Base-by-base conservation (phyloP, 53 echinoderm and acorn worm species). In the Temnopleurus reevesii region DNA sequence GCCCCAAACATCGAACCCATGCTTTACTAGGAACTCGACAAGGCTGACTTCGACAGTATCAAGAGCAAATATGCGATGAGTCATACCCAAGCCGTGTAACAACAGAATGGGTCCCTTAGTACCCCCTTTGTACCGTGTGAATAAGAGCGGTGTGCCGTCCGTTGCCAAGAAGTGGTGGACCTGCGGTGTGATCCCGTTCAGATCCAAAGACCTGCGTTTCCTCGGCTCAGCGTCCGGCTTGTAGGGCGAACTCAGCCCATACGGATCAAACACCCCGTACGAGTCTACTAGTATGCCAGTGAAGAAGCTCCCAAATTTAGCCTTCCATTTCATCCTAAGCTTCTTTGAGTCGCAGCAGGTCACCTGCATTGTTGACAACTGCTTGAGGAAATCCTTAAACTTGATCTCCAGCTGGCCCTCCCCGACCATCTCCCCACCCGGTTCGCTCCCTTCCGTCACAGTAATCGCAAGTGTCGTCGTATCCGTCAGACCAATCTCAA, bases 251-350 rank as follows among this genome's bases (percentile, higher is more conserved):
- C 71, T 66, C 51, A 87, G 51, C 5, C 88, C 88, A 36, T 87
- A 51, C 7, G 88, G 88, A 66, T 51, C 47, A 26, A 87, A 87
- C 3, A 87, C 53, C 49, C 94, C 94, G 54, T 91, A 94, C 24
- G 91, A 89, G 27, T 91, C 94, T 65, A 91, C 87, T 59, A 94
- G 35, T 29, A 84, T 64, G 21, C 94, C 94, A 0, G 94, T 91
- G 65, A 94, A 94, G 90, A 94, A 94, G 18, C 77, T 90, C 4
- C 94, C 94, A 27, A 94, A 94, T 76, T 85, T 91, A 8, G 90
- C 86, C 47, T 90, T 91, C 94, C 94, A 94, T 45, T 90, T 94
- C 41, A 91, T 38, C 43, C 81, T 61, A 13, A 77, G 85, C 29
- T 66, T 55, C 59, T 59, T 90, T 13, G 54, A 45, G 13, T 51